phyloP scores from a whole-genome alignment of 2,797 vertebrate species.

The Mormyrus proboscirostris region DNA sequence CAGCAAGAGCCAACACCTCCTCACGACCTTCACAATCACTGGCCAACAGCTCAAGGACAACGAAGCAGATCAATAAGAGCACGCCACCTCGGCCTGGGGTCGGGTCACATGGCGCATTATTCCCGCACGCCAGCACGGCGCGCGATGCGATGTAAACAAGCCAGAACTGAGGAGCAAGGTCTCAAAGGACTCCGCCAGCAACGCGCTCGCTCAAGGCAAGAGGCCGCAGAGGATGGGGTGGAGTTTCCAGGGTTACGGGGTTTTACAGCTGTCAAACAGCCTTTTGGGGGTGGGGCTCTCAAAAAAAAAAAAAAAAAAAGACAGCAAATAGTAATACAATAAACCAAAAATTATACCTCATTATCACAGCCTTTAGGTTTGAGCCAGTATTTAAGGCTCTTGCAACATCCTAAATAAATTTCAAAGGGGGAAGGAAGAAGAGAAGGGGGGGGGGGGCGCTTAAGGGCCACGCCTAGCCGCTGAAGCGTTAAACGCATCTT shows the following conservation, averaged over 20 bases:
- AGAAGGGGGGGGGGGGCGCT: not conserved
- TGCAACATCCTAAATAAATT: not conserved
- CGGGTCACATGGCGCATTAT: not conserved
- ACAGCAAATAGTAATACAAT: not conserved
- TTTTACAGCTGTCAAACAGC: not conserved
- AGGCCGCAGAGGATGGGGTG: not conserved
- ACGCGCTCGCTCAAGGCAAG: not conserved
- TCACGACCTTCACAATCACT: not conserved
- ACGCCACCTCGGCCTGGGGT: not conserved
- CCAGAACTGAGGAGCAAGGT: slow-evolving; percentile 22
- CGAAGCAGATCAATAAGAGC: not conserved
- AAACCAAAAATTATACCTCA: not conserved
- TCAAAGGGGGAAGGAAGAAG: not conserved
- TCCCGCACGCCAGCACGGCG: slow-evolving; percentile 37
- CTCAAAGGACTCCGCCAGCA: not conserved
- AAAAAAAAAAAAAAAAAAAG: not conserved
- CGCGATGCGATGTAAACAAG: slow-evolving; percentile 47
- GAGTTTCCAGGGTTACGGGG: not conserved
- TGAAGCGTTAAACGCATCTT: not conserved
- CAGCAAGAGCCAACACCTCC: not conserved
- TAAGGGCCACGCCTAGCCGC: not conserved
- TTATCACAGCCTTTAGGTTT: not conserved
- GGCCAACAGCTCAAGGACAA: not conserved
- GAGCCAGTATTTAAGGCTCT: not conserved
- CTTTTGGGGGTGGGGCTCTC: not conserved